A percentile compares a stretch with the other conserved stretches of the same genome.
Evolutionary conservation across 1,140 invertebrate genomes (phyloP).

Genomic region (Acromyrmex echinatior): DNA sequence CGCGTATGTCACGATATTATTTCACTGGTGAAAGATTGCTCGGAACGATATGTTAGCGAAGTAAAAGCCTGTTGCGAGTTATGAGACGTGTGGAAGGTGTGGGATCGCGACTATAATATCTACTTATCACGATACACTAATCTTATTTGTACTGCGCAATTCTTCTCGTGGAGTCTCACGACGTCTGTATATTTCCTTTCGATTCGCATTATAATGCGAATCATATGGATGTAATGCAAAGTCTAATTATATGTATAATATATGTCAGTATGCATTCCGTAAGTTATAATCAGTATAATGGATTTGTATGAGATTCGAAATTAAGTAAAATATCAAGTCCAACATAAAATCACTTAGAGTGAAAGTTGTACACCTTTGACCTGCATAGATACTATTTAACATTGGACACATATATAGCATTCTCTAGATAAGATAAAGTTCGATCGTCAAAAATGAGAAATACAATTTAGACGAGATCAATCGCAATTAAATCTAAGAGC

Average conservation of each 20-base stretch:
- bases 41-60: neutral
- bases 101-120: conserved; percentile 1
- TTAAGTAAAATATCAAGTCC: conserved; percentile 42
- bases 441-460: neutral
- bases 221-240: conserved; percentile 7
- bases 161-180: conserved; percentile 1
- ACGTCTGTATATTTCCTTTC: neutral
- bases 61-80: neutral
- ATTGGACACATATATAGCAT: neutral
- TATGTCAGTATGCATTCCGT: neutral
- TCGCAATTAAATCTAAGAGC: conserved; percentile 12
- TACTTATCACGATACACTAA: conserved; percentile 11
- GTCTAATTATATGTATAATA: neutral
- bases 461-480: neutral
- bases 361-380: neutral
- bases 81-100: conserved; percentile 12
- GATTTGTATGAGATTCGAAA: conserved; percentile 12
- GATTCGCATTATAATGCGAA: conserved; percentile 14
- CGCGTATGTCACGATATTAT: conserved; percentile 3
- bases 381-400: neutral
- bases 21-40: neutral
- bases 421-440: neutral
- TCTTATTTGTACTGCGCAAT: neutral
- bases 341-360: conserved; percentile 26
- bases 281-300: neutral